Base-by-base conservation (phyloP, 2,797 vertebrate species). In the Pantherophis vulpinus region DNA sequence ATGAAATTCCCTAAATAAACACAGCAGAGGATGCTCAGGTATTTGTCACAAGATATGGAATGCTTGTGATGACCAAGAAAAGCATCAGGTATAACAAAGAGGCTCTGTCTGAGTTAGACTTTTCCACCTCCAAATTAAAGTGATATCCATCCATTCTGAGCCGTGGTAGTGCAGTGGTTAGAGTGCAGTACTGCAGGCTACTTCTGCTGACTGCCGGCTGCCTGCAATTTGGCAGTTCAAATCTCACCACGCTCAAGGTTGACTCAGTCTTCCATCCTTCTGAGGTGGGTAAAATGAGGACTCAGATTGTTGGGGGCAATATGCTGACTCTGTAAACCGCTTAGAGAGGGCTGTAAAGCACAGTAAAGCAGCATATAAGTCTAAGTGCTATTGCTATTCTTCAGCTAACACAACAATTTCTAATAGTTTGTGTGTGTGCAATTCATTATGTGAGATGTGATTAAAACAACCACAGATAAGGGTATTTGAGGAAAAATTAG, bases 21-120 rank as follows among this genome's bases (percentile, higher is more conserved):
- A 56, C 18, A 86, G 94, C 89, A 90, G 91, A 93, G 79, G 51
- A 94, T 87, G 42, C 91, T 94, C 95, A 96, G 92, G 95, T 96
- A 96, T 97, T 97, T 97, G 96, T 89, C 97, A 97, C 97, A 96
- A 96, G 86, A 98, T 97, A 97, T 97, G 96, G 97, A 97, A 97
- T 97, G 98, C 98, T 98, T 98, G 97, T 97, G 97, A 98, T 90
- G 93, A 94, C 2, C 91, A 92, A 63, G 94, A 94, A 98, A 97
- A 96, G 95, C 98, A 98, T 90, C 58, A 2, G 0, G 0, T 14
- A 92, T 29, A 89, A 8, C 2, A 93, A 27, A 93, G 54, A 87
- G 88, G 90, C 0, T 90, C 87, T 93, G 66, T 55, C 74, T 92
- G 5, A 88, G 16, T 0, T 90, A 42, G n/a, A 42, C 32, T 79